A percentile compares a stretch with the other conserved stretches of the same genome.
Evolutionary conservation across 2,797 vertebrate genomes (phyloP).

Genomic region (Cyclura pinguis): DNA sequence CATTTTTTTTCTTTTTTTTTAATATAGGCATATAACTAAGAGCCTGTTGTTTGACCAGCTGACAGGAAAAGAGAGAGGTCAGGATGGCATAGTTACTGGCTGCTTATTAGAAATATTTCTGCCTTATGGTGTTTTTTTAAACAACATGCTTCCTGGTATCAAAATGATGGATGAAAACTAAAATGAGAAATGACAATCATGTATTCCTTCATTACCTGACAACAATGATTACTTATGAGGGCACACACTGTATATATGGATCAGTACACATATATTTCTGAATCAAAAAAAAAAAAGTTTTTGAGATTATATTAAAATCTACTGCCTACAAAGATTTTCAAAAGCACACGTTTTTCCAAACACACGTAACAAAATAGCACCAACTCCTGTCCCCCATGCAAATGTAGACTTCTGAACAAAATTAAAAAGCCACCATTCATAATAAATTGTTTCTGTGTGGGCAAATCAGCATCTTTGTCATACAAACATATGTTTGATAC

Average conservation of each 20-base stretch:
- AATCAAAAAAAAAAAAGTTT: not conserved
- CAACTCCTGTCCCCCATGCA: no score
- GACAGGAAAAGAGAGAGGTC: not conserved
- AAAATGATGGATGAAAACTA: not conserved
- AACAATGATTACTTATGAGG: not conserved
- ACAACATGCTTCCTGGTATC: not conserved
- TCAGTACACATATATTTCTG: not conserved
- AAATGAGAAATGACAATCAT: not conserved
- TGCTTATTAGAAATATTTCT: not conserved
- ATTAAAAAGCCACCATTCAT: not conserved
- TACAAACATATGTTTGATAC: not conserved
- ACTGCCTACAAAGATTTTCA: not conserved
- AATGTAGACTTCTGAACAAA: not conserved
- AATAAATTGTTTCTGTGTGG: not conserved
- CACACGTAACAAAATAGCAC: not conserved
- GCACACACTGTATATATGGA: not conserved
- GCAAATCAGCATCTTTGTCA: not conserved
- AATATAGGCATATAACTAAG: not conserved
- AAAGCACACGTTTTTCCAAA: not conserved
- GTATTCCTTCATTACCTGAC: not conserved
- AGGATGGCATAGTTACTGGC: not conserved
- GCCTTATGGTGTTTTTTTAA: not conserved
- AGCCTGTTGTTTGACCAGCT: not conserved
- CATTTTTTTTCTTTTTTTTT: fast-evolving
- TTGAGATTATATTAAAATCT: not conserved